Conservation (phyloP, 2,113 vertebrate species). For the Menura novaehollandiae region DNA sequence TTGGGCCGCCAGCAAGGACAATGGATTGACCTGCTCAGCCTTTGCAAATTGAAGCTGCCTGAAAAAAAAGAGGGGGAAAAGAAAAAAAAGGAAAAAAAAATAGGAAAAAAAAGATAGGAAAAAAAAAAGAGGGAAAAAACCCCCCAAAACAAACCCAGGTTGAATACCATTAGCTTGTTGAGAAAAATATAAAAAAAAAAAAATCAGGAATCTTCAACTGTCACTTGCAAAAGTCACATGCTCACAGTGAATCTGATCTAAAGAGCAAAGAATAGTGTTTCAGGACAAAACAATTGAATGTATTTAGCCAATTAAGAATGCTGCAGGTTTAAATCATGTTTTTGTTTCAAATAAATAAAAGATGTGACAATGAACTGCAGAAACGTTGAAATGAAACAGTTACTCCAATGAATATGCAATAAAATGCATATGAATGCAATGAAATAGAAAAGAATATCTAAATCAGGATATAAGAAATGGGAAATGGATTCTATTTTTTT, state of each 20-base stretch:
- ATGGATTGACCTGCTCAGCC: constrained; percentile 56
- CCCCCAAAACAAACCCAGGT: neutral
- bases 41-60: constrained; percentile 22
- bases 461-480: neutral
- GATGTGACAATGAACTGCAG: neutral
- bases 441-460: neutral
- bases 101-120: neutral
- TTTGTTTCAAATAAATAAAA: neutral
- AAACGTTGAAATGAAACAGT: neutral
- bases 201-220: neutral
- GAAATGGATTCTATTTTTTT: neutral
- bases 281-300: neutral
- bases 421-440: too few species aligned
- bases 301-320: neutral
- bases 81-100: neutral
- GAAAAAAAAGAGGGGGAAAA: neutral
- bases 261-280: neutral
- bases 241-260: neutral
- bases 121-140: neutral
- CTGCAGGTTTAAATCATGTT: neutral
- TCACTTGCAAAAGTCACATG: neutral
- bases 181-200: neutral
- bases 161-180: neutral
- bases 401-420: neutral
- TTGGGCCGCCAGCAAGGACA: constrained; percentile 58